These are phyloP conservation scores for Xanthia icteritia DNA, from an alignment of 2,888 invertebrate genomes.

Conservation along the genomic window DNA sequence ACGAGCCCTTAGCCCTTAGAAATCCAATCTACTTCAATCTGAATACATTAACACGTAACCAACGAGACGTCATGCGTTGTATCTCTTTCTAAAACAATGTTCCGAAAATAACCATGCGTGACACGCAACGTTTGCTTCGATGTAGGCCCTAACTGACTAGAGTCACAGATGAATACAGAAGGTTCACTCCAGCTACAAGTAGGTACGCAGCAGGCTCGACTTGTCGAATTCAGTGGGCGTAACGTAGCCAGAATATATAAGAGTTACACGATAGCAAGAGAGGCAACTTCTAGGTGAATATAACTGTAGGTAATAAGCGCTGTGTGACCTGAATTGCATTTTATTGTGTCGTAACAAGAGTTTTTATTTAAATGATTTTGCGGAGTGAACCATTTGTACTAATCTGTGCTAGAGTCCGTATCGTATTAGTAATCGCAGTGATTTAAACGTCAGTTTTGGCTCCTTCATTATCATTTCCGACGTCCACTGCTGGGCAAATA, in stretches of 20 bases:
- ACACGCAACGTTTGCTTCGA: constrained; percentile 19
- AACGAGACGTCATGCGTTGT: constrained; percentile 40
- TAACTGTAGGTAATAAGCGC: too few relatives aligned
- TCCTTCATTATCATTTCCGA: background rate
- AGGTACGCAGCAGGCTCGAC: too few relatives aligned
- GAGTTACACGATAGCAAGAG: too few relatives aligned
- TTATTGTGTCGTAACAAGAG: too few relatives aligned
- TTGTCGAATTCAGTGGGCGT: too few relatives aligned
- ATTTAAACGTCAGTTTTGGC: background rate
- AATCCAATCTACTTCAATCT: constrained; percentile 46
- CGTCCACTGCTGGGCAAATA: background rate
- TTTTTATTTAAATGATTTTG: too few relatives aligned
- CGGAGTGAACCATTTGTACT: too few relatives aligned
- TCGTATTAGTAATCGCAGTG: background rate
- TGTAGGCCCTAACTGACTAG: background rate
- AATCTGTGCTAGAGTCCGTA: background rate
- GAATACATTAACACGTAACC: constrained; percentile 51
- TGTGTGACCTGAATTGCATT: too few relatives aligned
- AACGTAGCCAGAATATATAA: too few relatives aligned
- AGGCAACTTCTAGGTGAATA: too few relatives aligned
- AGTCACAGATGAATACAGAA: background rate
- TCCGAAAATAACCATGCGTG: constrained; percentile 47
- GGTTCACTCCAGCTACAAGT: too few relatives aligned
- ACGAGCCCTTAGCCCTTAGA: constrained; percentile 37
- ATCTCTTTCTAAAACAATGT: constrained; percentile 55